Evolutionary conservation across 2,797 vertebrate species (phyloP).

Genomic region (Falco naumanni): DNA sequence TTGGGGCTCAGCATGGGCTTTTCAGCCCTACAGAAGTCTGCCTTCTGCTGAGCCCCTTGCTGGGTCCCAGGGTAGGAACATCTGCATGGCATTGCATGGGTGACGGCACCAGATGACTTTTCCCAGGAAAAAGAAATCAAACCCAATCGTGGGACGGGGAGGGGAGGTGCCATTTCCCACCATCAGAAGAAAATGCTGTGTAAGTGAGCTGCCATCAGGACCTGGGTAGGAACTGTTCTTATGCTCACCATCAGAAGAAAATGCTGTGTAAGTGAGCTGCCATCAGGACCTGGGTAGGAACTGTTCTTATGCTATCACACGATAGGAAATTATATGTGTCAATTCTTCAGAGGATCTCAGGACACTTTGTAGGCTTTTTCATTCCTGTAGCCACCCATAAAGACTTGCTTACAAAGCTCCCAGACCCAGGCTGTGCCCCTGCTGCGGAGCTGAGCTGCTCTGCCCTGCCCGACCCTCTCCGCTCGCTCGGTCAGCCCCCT

Average conservation of each 20-base stretch:
- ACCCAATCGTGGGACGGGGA: not conserved
- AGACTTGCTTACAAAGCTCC: not conserved
- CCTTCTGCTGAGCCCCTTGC: not conserved
- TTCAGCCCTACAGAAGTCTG: not conserved
- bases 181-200: not conserved
- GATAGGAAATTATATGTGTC: not conserved
- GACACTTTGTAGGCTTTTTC: not conserved
- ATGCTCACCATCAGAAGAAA: not conserved
- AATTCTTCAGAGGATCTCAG: not conserved
- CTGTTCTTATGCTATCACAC: not conserved
- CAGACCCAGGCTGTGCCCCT: not conserved
- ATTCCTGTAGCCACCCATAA: not conserved
- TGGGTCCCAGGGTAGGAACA: not conserved
- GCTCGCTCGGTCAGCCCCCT: accelerated
- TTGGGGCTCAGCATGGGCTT: not conserved
- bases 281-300: not conserved
- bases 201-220: not conserved
- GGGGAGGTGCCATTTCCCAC: not conserved
- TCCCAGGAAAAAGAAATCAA: not conserved
- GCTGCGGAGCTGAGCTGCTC: not conserved
- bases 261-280: not conserved
- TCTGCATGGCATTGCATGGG: not conserved
- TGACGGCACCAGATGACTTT: not conserved
- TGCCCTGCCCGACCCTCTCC: not conserved
- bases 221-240: not conserved